phyloP scores from a whole-genome alignment of 2,797 vertebrate species.

The Phrynocephalus forsythii region DNA sequence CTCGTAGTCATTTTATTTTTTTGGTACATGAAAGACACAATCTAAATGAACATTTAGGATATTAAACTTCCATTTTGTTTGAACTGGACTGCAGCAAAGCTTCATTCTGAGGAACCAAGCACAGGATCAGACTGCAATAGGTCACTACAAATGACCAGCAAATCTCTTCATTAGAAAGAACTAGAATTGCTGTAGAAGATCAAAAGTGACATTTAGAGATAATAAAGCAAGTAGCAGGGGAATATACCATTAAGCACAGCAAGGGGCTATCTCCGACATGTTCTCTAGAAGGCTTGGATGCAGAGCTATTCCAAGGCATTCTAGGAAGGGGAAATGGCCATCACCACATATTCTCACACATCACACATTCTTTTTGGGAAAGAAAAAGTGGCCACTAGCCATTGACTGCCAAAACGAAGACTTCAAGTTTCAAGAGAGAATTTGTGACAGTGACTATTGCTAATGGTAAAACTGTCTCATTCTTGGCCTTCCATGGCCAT shows the following conservation, averaged over 20 bases:
- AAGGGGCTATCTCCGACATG: too few relatives aligned
- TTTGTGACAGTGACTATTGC: too few relatives aligned
- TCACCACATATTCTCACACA: too few relatives aligned
- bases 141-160: not conserved
- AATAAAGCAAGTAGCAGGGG: not conserved
- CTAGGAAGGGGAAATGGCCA: too few relatives aligned
- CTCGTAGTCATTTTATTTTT: not conserved
- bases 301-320: too few relatives aligned
- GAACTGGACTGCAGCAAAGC: not conserved
- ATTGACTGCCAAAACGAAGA: not conserved
- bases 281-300: too few relatives aligned
- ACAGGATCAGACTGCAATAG: not conserved
- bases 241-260: too few relatives aligned
- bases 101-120: not conserved
- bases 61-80: not conserved
- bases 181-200: not conserved
- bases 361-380: not conserved
- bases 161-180: not conserved
- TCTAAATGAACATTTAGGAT: not conserved
- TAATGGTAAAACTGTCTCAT: not conserved
- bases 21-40: not conserved
- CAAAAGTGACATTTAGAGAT: not conserved
- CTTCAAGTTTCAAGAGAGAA: too few relatives aligned
- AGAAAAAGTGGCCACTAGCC: not conserved
- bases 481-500: not conserved